Conservation (phyloP, 2,113 vertebrate genomes). For the Peucedramus taeniatus region DNA sequence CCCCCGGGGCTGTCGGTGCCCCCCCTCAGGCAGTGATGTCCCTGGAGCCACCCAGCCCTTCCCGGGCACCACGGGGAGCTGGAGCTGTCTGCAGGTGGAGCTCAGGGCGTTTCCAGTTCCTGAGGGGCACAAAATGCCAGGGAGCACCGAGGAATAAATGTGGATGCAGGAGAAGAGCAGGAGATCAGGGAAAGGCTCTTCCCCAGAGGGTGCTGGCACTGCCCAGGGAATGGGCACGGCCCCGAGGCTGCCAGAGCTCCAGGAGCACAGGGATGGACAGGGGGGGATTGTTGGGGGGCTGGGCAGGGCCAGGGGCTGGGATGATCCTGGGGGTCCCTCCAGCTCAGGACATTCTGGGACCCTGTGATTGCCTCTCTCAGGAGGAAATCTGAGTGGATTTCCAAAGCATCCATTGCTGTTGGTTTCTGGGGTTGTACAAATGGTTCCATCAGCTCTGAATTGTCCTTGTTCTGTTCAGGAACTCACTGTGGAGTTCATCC, state of each 20-base stretch:
- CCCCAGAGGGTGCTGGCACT: not conserved
- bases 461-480: not conserved
- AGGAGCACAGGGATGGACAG: not conserved
- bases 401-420: not conserved
- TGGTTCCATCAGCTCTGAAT: not conserved
- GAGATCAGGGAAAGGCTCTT: not conserved
- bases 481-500: too few species aligned
- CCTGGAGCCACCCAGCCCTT: not conserved
- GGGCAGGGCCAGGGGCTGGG: not conserved
- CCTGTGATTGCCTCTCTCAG: not conserved
- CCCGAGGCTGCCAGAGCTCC: not conserved
- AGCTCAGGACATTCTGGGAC: not conserved
- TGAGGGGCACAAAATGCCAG: not conserved
- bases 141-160: not conserved
- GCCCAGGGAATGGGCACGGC: not conserved
- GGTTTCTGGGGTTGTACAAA: not conserved
- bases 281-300: not conserved
- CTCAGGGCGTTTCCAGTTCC: not conserved
- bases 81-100: not conserved
- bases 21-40: not conserved
- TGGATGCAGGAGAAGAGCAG: rapidly evolving
- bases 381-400: not conserved
- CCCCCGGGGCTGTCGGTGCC: not conserved
- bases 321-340: not conserved
- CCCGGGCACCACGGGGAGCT: not conserved